Evolutionary conservation across 1,140 invertebrate genomes (phyloP), one percentile per base, ranked within the genome.

Genomic region (Ruditapes philippinarum): DNA sequence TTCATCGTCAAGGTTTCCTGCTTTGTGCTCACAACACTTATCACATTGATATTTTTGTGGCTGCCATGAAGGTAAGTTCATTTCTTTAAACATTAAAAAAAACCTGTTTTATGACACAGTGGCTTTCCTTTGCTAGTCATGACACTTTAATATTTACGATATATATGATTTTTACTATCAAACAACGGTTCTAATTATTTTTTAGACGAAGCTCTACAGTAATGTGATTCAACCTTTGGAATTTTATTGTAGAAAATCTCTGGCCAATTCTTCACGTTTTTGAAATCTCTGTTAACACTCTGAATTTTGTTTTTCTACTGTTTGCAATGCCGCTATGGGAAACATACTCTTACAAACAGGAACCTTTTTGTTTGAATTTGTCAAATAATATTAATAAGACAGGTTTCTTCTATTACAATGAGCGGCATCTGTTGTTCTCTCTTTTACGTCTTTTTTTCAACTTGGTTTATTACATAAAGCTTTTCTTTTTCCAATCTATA

Each of bases 291-390:
- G 14, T 80, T 80, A 31, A 42, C 38, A 76, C 36, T 5, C 17
- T 7, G 19, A 31, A 22, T 14, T 1, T 38, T 19, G 3, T 54
- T 31, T 60, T 38, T 36, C 17, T 28, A 54, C 5, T 28, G n/a
- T 79, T 79, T 33, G 76, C 54, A 36, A 82, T 68, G 38, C 54
- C 60, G 45, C 25, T 65, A 11, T 62, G 38, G 7, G 79, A 62
- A 82, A 82, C 40, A 82, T 40, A 31, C 54, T 82, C 38, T 82
- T 82, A 65, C 79, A 82, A n/a, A 82, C 79, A 42, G 54, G 79
- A 45, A 82, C 31, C n/a, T 31, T 38, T 38, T 65, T 25, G 19
- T 62, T 40, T 25, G 7, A 4, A 40, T 62, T 82, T 28, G n/a
- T 62, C 22, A 82, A 42, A 45, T 60, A 65, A 65, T 82, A 82